These are phyloP conservation scores for Himalopsyche tibetana DNA, from an alignment of 2,888 invertebrate species.

Conservation along the genomic window DNA sequence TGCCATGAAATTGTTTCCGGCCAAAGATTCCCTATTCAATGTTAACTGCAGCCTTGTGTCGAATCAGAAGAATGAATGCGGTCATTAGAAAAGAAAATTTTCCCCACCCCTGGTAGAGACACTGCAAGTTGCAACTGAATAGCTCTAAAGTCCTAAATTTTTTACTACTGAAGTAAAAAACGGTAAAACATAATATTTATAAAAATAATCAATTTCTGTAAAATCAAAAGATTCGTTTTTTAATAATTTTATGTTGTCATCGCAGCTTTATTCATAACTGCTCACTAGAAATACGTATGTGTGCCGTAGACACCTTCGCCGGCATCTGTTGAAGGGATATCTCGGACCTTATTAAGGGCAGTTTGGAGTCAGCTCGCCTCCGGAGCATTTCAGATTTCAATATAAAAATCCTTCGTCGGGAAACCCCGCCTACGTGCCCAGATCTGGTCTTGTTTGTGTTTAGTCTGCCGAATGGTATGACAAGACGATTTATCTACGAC, in stretches of 20 bases:
- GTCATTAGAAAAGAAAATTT: too few species aligned
- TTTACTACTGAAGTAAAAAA: too few species aligned
- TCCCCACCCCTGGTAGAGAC: too few species aligned
- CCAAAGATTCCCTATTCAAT: too few species aligned
- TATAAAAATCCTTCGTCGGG: slow-evolving; percentile 56
- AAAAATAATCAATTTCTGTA: too few species aligned
- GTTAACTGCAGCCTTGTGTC: too few species aligned
- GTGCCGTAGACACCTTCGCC: neutral
- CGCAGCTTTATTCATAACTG: slow-evolving; percentile 13
- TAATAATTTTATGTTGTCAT: slow-evolving; percentile 1
- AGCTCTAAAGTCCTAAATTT: too few species aligned
- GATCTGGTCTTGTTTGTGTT: slow-evolving; percentile 52
- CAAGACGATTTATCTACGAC: slow-evolving; percentile 43
- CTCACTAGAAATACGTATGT: neutral
- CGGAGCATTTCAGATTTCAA: slow-evolving; percentile 64
- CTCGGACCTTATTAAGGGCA: slow-evolving; percentile 59
- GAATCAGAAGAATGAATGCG: too few species aligned
- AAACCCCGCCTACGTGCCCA: slow-evolving; percentile 48
- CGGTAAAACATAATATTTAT: too few species aligned
- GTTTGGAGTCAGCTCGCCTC: slow-evolving; percentile 58
- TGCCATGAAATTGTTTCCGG: too few species aligned
- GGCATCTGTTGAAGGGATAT: slow-evolving; percentile 40
- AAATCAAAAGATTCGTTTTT: neutral
- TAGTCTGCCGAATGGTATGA: slow-evolving; percentile 48
- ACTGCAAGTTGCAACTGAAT: too few species aligned